Conservation (phyloP, 2,113 vertebrate species). For the Rostratula benghalensis region DNA sequence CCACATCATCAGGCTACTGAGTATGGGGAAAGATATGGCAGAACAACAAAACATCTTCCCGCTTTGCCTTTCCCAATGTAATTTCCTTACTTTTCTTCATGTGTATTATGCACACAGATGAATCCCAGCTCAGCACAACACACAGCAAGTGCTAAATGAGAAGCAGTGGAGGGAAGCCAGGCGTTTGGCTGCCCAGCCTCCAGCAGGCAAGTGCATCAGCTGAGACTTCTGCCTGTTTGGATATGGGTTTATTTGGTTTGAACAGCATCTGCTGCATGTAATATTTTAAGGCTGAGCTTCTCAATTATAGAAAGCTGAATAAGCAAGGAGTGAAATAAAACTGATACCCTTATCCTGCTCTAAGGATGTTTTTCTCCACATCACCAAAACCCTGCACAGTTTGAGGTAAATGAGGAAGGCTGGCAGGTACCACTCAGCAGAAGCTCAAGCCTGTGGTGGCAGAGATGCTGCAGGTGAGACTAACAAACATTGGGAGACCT, state of each 20-base stretch:
- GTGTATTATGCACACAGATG: background rate
- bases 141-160: rapidly evolving
- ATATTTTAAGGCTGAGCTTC: background rate
- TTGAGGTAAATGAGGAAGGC: background rate
- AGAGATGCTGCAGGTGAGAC: background rate
- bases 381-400: rapidly evolving
- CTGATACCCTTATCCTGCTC: background rate
- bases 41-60: background rate
- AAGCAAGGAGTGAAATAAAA: background rate
- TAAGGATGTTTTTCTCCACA: background rate
- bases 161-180: background rate
- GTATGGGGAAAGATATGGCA: rapidly evolving
- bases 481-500: background rate
- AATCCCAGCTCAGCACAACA: background rate
- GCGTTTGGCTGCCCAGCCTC: background rate
- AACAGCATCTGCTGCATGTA: background rate
- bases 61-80: background rate
- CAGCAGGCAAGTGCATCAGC: background rate
- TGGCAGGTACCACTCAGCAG: background rate
- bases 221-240: background rate
- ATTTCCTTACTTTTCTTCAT: background rate
- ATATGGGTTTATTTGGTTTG: background rate
- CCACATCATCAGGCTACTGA: background rate
- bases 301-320: background rate
- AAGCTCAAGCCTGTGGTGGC: background rate